Evolutionary conservation across 2,888 invertebrate genomes (phyloP), one percentile per base, ranked within the genome.

Genomic region (Dendrolimus houi): DNA sequence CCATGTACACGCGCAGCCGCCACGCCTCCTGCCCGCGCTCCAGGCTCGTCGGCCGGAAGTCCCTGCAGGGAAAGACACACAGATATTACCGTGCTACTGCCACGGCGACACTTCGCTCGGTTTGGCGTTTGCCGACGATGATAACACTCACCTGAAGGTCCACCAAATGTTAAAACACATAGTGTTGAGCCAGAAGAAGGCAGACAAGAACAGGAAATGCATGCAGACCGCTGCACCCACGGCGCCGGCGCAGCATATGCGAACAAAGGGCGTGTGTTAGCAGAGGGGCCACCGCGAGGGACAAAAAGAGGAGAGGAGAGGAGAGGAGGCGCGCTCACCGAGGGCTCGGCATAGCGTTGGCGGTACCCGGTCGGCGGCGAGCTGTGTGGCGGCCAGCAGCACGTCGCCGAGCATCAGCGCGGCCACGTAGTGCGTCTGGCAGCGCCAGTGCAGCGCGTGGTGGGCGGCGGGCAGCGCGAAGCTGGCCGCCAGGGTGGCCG

Each of bases 101-200:
- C 29, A 29, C 29, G 29, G 17, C 17, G 17, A 17, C 2, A 3
- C 17, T 1, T 17, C 17, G 17, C 17, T 17, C 17, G 29, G 29
- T 29, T 29, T n/a, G 17, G 40, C 55, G 41, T 41, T 7, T 41
- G 7, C 42, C 12, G 8, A 41, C 52, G 9, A 54, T 7, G 29
- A 29, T 29, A 29, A 29, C 12, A 74, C 94, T 94, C 83, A 96
- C 96, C 96, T 93, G 87, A 96, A 96, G 17, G 97, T 97, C 96
- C 97, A 97, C 96, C 97, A 97, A 81, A 97, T 96, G 90, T 97
- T 97, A 92, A 97, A 97, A 85, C 97, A 97, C 97, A 97, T 97
- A 62, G 96, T 96, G 86, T 97, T 97, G 55, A 97, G 93, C 97
- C 97, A 97, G 85, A 97, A 97, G 92, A 97, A 97, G 61, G 97